Evolutionary conservation across 2,113 vertebrate genomes (phyloP).

Genomic region (Lagopus leucura): DNA sequence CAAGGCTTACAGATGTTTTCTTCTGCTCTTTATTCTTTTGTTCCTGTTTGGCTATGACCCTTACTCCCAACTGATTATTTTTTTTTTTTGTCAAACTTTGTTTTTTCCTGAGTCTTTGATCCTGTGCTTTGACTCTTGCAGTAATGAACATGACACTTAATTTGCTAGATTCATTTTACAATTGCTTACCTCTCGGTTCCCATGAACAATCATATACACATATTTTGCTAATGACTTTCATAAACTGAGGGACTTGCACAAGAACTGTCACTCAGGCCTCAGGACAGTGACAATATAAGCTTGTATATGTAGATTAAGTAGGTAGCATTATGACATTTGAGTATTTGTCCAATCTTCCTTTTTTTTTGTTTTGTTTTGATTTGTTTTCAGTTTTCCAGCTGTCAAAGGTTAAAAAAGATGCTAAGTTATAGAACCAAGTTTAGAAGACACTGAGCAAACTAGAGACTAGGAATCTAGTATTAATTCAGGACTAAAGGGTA

Average conservation of each 20-base stretch:
- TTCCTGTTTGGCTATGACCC: constrained; percentile 61
- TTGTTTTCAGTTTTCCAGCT: neutral
- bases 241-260: neutral
- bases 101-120: constrained; percentile 62
- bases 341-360: neutral
- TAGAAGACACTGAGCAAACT: neutral
- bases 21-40: constrained; percentile 63
- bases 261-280: neutral
- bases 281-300: neutral
- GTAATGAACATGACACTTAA: constrained; percentile 17
- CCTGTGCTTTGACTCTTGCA: constrained; percentile 44
- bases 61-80: constrained; percentile 41
- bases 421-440: neutral
- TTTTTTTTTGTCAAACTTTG: constrained; percentile 55
- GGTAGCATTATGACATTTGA: neutral
- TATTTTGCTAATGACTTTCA: neutral
- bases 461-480: neutral
- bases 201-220: neutral
- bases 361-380: neutral
- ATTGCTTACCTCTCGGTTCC: neutral
- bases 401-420: neutral
- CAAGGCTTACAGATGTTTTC: constrained; percentile 58
- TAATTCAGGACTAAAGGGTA: neutral
- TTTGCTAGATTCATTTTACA: neutral
- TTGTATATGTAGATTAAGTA: neutral